These are phyloP conservation scores for Danio choprae DNA, from an alignment of 2,797 vertebrate species.

Conservation along the genomic window DNA sequence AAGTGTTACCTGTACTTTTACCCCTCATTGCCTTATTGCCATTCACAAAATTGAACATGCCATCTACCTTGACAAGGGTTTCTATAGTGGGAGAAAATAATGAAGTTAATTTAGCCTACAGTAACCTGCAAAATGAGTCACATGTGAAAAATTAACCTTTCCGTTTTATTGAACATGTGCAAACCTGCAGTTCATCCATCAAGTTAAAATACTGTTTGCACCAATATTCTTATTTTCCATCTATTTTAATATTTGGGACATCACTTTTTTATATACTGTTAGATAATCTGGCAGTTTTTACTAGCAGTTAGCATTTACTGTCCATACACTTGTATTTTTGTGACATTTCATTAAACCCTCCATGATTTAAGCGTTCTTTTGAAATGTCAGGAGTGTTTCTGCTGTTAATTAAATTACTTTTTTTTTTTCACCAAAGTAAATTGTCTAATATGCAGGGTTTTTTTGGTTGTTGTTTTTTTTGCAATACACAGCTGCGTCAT, in stretches of 20 bases:
- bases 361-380: background rate
- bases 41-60: background rate
- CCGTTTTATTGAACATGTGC: background rate
- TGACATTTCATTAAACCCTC: background rate
- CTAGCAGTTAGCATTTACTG: background rate
- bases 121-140: slow-evolving; percentile 6
- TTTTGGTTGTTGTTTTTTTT: background rate
- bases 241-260: background rate
- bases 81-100: background rate
- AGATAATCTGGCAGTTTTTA: background rate
- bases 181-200: background rate
- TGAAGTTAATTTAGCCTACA: background rate
- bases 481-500: background rate
- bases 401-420: slow-evolving; percentile 17
- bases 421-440: background rate
- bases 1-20: background rate
- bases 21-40: background rate
- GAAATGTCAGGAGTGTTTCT: background rate
- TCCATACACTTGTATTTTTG: background rate
- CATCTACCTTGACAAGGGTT: background rate
- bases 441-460: slow-evolving; percentile 2
- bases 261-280: background rate
- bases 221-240: background rate
- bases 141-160: background rate
- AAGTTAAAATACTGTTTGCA: background rate